Base-by-base conservation (phyloP, 2,113 vertebrate species). In the Hemichromis elongatus region DNA sequence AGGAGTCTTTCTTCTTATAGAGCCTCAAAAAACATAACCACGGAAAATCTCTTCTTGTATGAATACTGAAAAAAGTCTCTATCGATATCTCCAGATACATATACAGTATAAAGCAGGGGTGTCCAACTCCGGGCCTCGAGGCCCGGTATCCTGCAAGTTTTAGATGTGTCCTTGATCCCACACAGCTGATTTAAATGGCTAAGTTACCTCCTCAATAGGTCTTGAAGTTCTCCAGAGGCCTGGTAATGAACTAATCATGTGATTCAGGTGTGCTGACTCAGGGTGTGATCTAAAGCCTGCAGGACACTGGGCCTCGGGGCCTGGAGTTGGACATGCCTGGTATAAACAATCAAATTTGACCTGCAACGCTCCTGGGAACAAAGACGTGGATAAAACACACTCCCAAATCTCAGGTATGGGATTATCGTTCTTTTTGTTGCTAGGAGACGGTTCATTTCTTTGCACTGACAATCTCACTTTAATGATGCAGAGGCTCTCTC, bases 401-500 rank as follows among this genome's bases (percentile, higher is more conserved):
- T 86, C 75, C 87, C 35, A 81, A 85, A 88, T 87, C 81, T 90
- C 90, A 93, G 90, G 92, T 92, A 84, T 33, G 50, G 85, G 81
- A 91, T 93, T 63, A 40, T 5, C 33, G 79, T 80, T 77, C 77
- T 89, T 10, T 83, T 88, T 91, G 93, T 95, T 95, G 93, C 94
- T 95, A 93, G 92, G 94, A 93, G 86, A 91, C 89, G 5, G 80
- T 77, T 90, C 79, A 82, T 83, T 84, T 89, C 83, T 84, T 81
- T 19, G 45, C 89, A 33, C 81, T 66, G 83, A 90, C 83, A 83
- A 83, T 88, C 86, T 93, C 66, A 81, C 84, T 81, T 88, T 86
- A 84, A 82, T 82, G n/a, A 92, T 68, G 87, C 84, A 55, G 56
- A 73, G 45, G 79, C 80, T 89, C 21, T 84, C 24, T 63, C 57